Base-by-base conservation (phyloP, 2,888 invertebrate genomes). In the Scotopteryx bipunctaria region DNA sequence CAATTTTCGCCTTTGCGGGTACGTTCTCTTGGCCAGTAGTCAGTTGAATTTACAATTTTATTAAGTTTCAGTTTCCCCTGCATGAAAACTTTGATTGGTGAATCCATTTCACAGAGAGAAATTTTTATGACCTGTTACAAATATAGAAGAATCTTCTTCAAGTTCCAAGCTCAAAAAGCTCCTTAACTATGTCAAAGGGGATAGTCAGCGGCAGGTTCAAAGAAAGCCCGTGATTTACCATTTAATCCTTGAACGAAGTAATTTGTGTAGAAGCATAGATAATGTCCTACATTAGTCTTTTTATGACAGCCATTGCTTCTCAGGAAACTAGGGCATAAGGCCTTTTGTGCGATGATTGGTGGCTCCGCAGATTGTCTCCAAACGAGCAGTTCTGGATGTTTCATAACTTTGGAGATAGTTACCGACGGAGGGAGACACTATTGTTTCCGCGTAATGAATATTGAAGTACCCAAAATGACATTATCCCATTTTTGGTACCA, bases 1-100 rank as follows among this genome's bases (percentile, higher is more conserved):
- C 37, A 46, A 40, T 50, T 46, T 38, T 42, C 25, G 9, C 31
- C 23, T 43, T 46, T 32, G n/a, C n/a, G n/a, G n/a, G n/a, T n/a
- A 36, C 16, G 23, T 27, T 27, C 8, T 8, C 19, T 16, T 38
- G 16, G 19, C 21, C 25, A 16, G 5, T 25, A 16, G 13, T 15
- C 11, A 14, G 6, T 2, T 11, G 14, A 29, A 8, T 23, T 32
- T 38, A 38, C 21, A 32, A 9, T 32, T n/a, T 21, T 23, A 32
- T 27, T 27, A 19, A 17, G 2, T 42, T 41, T 27, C 4, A 8
- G 27, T 27, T 27, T 27, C 27, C 9, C 5, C 11, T 11, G 27
- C 9, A 9, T 11, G 25, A 25, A n/a, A n/a, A n/a, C 9, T 9
- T 27, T 17, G 40, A 17, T 40, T 19, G 27, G 27, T 38, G 36